phyloP scores from a whole-genome alignment of 2,113 vertebrate species.

The Columba janthina region DNA sequence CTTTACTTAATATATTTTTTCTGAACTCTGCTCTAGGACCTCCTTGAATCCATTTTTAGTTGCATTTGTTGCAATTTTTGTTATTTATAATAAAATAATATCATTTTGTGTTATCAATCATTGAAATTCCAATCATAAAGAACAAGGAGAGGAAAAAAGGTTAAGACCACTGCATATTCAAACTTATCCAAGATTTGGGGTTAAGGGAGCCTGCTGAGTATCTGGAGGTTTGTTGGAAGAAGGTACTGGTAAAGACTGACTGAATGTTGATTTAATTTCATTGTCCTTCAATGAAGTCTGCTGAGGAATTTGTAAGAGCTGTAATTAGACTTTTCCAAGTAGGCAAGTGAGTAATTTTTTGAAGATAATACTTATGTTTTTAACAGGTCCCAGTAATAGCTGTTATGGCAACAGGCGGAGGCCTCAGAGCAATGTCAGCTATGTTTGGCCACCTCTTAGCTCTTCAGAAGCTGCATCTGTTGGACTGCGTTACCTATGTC shows the following conservation, averaged over 20 bases:
- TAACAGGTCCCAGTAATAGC: conserved; percentile 84
- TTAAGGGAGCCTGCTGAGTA: neutral
- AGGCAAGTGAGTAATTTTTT: neutral
- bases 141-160: neutral
- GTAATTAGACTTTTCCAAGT: neutral
- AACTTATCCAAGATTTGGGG: neutral
- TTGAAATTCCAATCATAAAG: neutral
- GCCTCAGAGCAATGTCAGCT: conserved; percentile 84
- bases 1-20: neutral
- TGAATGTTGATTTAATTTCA: neutral
- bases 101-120: neutral
- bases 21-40: neutral
- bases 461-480: conserved; percentile 79
- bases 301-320: neutral
- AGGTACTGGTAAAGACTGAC: neutral
- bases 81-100: neutral
- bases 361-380: conserved; percentile 43
- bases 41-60: neutral
- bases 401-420: conserved; percentile 84
- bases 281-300: neutral
- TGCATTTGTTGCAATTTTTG: neutral
- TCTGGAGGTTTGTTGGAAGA: neutral
- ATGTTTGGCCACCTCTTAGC: conserved; percentile 81
- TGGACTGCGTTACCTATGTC: conserved; percentile 84
- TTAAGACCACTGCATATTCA: neutral